Percentiles rank a stretch among this genome's conserved stretches.
phyloP scores from a whole-genome alignment of 2,797 vertebrate species.

The Loriculus beryllinus region DNA sequence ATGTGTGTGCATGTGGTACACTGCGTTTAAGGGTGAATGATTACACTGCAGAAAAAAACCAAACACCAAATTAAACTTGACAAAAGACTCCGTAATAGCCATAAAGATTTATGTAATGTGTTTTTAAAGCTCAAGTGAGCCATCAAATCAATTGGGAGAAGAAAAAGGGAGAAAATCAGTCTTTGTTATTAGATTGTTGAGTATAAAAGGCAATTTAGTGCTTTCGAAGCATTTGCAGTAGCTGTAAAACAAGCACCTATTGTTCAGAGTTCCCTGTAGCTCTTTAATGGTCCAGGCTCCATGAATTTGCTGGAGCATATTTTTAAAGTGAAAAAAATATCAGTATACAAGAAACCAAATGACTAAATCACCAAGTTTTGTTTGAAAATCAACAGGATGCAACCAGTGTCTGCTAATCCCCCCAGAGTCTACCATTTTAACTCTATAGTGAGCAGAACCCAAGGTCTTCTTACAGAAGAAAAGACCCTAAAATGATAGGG shows the following conservation, averaged over 20 bases:
- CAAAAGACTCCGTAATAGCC: conserved; percentile 60
- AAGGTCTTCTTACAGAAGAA: not conserved
- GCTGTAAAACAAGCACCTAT: conserved; percentile 62
- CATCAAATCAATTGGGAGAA: conserved; percentile 38
- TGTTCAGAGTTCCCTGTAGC: conserved; percentile 49
- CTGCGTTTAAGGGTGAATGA: conserved; percentile 1
- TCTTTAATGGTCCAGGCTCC: conserved; percentile 35
- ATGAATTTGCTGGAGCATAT: not conserved
- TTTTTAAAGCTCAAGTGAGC: conserved; percentile 68
- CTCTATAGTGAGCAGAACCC: not conserved
- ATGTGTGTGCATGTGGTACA: not conserved
- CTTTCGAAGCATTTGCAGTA: conserved; percentile 60
- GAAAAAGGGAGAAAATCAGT: conserved; percentile 36
- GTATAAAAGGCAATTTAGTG: conserved; percentile 68
- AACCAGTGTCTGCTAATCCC: not conserved
- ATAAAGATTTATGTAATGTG: conserved; percentile 59
- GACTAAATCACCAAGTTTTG: not conserved
- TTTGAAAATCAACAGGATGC: not conserved
- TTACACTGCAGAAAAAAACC: not conserved
- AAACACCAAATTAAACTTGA: conserved; percentile 35
- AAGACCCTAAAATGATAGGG: not conserved
- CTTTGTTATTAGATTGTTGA: conserved; percentile 68
- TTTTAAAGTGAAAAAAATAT: not conserved
- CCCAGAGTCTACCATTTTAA: not conserved
- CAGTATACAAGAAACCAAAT: not conserved